A percentile compares a stretch with the other conserved stretches of the same genome.
These are phyloP conservation scores for Chaetoderma sp. DNA, from an alignment of 2,888 invertebrate genomes.

Conservation along the genomic window DNA sequence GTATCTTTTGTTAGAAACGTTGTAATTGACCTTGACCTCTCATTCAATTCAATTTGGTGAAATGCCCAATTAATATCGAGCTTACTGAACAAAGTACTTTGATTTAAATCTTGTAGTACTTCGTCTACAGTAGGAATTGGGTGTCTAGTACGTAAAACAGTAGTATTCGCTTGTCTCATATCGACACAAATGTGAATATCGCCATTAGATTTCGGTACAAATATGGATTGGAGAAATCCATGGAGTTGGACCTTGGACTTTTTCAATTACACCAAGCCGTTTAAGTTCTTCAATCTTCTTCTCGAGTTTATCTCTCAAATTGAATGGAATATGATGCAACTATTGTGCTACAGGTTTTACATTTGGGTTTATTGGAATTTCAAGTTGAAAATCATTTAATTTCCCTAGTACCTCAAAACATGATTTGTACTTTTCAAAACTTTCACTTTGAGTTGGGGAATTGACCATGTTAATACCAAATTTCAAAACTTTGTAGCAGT, in stretches of 20 bases:
- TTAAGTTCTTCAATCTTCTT: background rate
- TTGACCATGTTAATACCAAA: background rate
- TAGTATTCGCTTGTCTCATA: background rate
- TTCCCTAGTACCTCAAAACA: background rate
- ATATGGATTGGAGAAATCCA: background rate
- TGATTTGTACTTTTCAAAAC: too few relatives aligned
- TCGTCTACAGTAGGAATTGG: background rate
- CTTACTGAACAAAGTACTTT: background rate
- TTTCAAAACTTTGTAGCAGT: background rate
- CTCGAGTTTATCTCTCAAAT: background rate
- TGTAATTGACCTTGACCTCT: background rate
- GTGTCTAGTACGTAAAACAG: too few relatives aligned
- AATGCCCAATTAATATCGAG: background rate
- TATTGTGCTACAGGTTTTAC: background rate
- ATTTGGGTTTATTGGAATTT: background rate
- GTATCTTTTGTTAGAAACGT: background rate
- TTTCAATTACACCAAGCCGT: background rate
- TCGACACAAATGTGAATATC: constrained; percentile 32
- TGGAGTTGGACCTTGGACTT: background rate
- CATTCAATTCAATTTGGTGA: background rate
- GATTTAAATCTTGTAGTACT: background rate
- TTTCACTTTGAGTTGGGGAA: background rate
- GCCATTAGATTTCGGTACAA: constrained; percentile 24
- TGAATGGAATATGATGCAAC: background rate
- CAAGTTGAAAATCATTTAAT: background rate